Percentiles rank a stretch among this genome's conserved stretches.
phyloP scores from a whole-genome alignment of 1,140 invertebrate species.

The Bombus breviceps region DNA sequence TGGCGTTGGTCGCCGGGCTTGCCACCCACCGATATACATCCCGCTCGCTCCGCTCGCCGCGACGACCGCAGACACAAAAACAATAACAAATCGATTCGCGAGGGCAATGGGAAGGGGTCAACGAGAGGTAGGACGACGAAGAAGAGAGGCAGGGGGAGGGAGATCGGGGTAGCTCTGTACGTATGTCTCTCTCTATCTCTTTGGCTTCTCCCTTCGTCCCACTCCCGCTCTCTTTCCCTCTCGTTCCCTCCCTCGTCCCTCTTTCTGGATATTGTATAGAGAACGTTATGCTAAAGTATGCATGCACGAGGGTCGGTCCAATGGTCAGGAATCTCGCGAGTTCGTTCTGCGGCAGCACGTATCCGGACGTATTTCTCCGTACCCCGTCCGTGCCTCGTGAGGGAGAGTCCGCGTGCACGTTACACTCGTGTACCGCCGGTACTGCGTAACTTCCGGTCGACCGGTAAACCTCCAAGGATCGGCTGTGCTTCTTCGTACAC shows the following conservation, averaged over 20 bases:
- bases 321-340: constrained; percentile 70
- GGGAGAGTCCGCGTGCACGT: constrained; percentile 33
- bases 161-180: constrained; percentile 5
- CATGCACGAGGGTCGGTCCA: constrained; percentile 71
- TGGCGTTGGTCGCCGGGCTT: constrained; percentile 9
- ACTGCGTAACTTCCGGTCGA: constrained; percentile 60
- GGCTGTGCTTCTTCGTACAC: constrained; percentile 34
- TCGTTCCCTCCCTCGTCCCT: constrained; percentile 50
- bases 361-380: constrained; percentile 57
- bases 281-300: constrained; percentile 75
- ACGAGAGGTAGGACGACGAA: constrained; percentile 67
- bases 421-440: constrained; percentile 29
- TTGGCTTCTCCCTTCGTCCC: constrained; percentile 39
- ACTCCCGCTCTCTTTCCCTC: constrained; percentile 3
- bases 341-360: constrained; percentile 66
- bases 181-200: constrained; percentile 30
- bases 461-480: constrained; percentile 52
- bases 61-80: constrained; percentile 82
- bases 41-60: constrained; percentile 68
- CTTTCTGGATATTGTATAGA: constrained; percentile 73
- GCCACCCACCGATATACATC: constrained; percentile 60
- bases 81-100: constrained; percentile 83
- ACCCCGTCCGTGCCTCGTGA: constrained; percentile 26
- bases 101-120: constrained; percentile 78
- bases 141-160: constrained; percentile 48